Base-by-base conservation (phyloP, 1,140 invertebrate genomes). In the Melipona quadrifasciata region DNA sequence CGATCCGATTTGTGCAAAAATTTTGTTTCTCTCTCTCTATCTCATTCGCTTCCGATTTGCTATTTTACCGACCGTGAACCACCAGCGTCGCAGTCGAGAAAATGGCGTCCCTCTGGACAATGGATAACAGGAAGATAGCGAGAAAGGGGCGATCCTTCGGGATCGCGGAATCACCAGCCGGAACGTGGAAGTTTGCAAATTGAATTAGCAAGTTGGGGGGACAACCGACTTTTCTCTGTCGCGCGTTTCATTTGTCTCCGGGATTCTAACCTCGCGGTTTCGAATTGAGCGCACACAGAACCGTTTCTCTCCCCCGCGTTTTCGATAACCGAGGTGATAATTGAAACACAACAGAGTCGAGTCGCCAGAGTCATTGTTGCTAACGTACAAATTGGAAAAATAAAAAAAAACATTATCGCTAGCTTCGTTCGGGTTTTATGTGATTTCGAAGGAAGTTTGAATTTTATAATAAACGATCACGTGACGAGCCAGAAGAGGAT, bases 201-300 rank as follows among this genome's bases (percentile, higher is more conserved):
- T 87, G 89, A 92, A 92, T 92, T 91, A 89, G 89, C 85, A 92
- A 91, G 90, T 92, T 91, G 77, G 58, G 27, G 75, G 39, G 39
- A 10, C 39, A 47, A 47, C 53, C 82, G 87, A 70, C 87, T 82
- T 80, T 87, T 80, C 88, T 87, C 85, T 77, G 84, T 55, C 82
- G 80, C 75, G 85, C 85, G 77, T 90, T 88, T 92, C 89, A 86
- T 91, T 89, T 90, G 89, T 91, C 87, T 89, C 81, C 58, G 21
- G 17, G 24, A 24, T 72, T 72, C 61, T 61, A 64, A n/a, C 64
- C 61, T 64, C 55, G 71, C 24, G 74, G 64, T 79, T 77, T 86
- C 84, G 84, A 86, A 85, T 89, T 86, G 80, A 76, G 58, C 67
- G 71, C 75, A 4, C 11, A 12, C 27, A 10, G 16, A 57, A 8